Percentiles rank a stretch among this genome's conserved stretches.
phyloP scores from a whole-genome alignment of 2,797 vertebrate genomes.

The Sus cebifrons region DNA sequence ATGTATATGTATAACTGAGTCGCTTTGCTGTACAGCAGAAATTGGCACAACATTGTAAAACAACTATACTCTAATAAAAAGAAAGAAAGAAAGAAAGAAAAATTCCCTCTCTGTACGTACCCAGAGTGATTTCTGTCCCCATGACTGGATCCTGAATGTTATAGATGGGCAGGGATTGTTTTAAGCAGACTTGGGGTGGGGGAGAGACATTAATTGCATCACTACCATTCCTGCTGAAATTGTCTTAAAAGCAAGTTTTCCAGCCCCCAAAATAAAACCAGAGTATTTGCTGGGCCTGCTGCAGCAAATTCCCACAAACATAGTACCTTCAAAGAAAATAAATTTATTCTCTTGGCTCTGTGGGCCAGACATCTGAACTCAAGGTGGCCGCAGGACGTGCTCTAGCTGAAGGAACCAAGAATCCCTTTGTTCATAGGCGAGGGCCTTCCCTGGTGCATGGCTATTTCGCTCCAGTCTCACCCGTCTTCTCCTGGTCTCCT shows the following conservation, averaged over 20 bases:
- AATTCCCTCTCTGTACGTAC: background rate
- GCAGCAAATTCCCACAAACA: background rate
- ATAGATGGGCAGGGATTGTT: background rate
- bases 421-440: too few species aligned
- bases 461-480: background rate
- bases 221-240: background rate
- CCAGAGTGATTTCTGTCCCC: background rate
- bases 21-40: too few species aligned
- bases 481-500: background rate
- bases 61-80: background rate
- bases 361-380: background rate
- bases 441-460: fast-evolving
- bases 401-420: background rate
- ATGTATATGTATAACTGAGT: too few species aligned
- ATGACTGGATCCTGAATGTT: background rate
- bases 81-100: too few species aligned
- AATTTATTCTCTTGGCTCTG: background rate
- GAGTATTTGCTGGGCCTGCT: background rate
- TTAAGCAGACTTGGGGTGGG: background rate
- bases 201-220: slow-evolving; percentile 24
- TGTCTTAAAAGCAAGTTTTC: background rate
- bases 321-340: background rate
- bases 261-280: background rate
- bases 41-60: too few species aligned
- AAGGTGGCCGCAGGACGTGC: fast-evolving